Base-by-base conservation (phyloP, 1,140 invertebrate genomes). In the Tetramorium alpestre region DNA sequence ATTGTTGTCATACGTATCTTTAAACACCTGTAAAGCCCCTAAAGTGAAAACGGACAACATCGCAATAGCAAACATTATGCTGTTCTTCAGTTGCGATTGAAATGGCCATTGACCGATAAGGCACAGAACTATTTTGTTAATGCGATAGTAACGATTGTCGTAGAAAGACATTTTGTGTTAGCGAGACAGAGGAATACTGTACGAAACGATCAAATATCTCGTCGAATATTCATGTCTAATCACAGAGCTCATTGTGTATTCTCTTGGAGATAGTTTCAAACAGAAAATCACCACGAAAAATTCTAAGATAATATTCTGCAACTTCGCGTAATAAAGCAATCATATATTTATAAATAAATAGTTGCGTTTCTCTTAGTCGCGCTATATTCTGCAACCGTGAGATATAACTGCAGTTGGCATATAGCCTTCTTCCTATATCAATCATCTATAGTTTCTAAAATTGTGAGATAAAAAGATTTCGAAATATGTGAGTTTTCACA, bases 61-160 rank as follows among this genome's bases (percentile, higher is more conserved):
- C 11, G 25, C 33, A 18, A 22, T 22, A 6, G 8, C 10, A 4
- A 70, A 11, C 49, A 72, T 22, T 6, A 47, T 4, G 25, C 47
- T 58, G 11, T 8, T 5, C 11, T 47, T 8, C 3, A 70, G 25
- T 64, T 65, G 78, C 51, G 78, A 72, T 38, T 82, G 78, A 82
- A 56, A 82, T 6, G 78, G 78, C 78, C 78, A 82, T 58, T 72
- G 65, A 6, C 65, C 78, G 49, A 82, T 10, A 13, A 82, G 10
- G 6, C 7, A 33, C 18, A 72, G 38, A 0, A 16, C 1, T n/a
- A 1, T n/a, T 82, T 82, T 82, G 22, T 72, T 82, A 4, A 58
- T 0, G 8, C 60, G n/a, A 60, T 82, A 82, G n/a, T 82, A 72
- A 16, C 11, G 65, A 47, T 72, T 82, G 65, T 72, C 51, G 18